Evolutionary conservation across 2,113 vertebrate species (phyloP).

Genomic region (Thomomys bottae): DNA sequence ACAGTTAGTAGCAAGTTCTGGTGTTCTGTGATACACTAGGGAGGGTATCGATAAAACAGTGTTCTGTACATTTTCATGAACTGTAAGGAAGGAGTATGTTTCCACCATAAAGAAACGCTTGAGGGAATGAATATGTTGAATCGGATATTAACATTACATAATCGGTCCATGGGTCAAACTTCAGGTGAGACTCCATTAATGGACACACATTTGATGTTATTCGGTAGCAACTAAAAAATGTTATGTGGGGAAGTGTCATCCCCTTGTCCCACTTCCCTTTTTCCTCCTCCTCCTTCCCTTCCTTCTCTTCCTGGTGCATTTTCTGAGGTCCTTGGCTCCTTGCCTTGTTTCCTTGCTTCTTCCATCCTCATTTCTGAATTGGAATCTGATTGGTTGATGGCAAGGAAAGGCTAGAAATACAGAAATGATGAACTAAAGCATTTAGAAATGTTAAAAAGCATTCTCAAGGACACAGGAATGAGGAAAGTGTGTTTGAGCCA

Average conservation of each 20-base stretch:
- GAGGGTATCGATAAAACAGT: not conserved
- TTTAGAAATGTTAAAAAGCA: conserved; percentile 2
- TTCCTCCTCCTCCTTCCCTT: too few species aligned
- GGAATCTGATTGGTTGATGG: not conserved
- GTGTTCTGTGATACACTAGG: not conserved
- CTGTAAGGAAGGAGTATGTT: not conserved
- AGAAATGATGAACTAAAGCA: not conserved
- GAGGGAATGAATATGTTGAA: not conserved
- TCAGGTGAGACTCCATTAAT: not conserved
- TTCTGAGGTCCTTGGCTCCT: not conserved
- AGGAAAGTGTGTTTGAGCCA: not conserved
- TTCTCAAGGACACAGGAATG: not conserved
- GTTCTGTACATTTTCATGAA: not conserved
- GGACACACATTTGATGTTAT: not conserved
- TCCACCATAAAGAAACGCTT: not conserved
- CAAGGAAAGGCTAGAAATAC: conserved; percentile 19
- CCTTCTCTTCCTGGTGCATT: not conserved
- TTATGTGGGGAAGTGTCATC: not conserved
- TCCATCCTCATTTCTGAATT: not conserved
- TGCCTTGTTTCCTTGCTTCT: not conserved
- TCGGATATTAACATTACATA: not conserved
- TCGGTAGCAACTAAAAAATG: not conserved
- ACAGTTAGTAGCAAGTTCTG: not conserved
- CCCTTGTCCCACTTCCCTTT: not conserved
- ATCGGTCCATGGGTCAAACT: not conserved